Conservation (phyloP, 2,888 invertebrate species). For the Mythimna ferrago region DNA sequence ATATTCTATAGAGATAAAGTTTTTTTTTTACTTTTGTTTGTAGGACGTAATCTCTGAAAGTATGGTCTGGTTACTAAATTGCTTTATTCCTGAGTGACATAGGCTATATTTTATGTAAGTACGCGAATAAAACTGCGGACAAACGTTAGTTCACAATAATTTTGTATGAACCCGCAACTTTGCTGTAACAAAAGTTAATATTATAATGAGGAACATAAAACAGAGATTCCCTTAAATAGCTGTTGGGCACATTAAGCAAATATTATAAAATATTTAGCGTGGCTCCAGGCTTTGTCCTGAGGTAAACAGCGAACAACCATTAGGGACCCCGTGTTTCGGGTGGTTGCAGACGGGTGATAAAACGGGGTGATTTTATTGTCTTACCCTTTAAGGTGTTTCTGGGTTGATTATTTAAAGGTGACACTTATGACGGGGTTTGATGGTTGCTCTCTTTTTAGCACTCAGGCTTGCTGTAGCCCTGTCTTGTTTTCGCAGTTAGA, state of each 20-base stretch:
- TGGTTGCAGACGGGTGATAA: slow-evolving; percentile 45
- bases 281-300: slow-evolving; percentile 68
- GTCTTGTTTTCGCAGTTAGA: slow-evolving; percentile 6
- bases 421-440: slow-evolving; percentile 23
- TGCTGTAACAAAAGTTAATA: slow-evolving; percentile 56
- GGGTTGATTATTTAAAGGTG: slow-evolving; percentile 45
- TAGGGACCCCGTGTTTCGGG: slow-evolving; percentile 62
- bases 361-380: slow-evolving; percentile 63
- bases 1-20: no score
- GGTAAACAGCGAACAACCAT: slow-evolving; percentile 75
- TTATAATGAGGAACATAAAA: slow-evolving; percentile 66
- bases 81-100: no score
- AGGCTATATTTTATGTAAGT: no score
- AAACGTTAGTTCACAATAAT: not conserved
- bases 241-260: slow-evolving; percentile 72
- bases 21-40: no score
- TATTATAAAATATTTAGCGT: slow-evolving; percentile 78
- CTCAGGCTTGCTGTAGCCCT: not conserved
- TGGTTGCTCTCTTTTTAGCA: slow-evolving; percentile 18
- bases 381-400: slow-evolving; percentile 47
- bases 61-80: no score
- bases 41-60: no score
- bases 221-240: slow-evolving; percentile 68
- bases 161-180: slow-evolving; percentile 38
- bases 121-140: not conserved